Evolutionary conservation across 2,113 vertebrate species (phyloP).

Genomic region (Apteryx mantelli): DNA sequence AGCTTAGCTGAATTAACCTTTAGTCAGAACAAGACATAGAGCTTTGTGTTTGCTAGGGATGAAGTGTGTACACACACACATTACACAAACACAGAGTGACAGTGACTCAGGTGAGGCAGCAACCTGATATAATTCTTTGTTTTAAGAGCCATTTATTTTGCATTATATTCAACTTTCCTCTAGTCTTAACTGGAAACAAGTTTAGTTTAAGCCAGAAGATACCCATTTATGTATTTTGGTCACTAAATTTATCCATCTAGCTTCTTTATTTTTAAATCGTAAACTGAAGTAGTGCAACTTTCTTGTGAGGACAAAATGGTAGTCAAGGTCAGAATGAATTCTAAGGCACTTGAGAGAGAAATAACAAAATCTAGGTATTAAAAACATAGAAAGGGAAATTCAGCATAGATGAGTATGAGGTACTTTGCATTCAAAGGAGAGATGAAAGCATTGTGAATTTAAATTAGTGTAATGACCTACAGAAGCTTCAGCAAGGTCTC

Average conservation of each 20-base stretch:
- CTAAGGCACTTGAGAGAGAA: not conserved
- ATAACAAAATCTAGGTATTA: not conserved
- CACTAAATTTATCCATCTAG: not conserved
- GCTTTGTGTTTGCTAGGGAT: not conserved
- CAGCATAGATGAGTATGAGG: not conserved
- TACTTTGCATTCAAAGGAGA: slow-evolving; percentile 52
- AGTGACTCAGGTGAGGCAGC: not conserved
- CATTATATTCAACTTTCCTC: not conserved
- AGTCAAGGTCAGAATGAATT: slow-evolving; percentile 14
- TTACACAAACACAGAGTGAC: not conserved
- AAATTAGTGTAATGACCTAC: slow-evolving; percentile 66
- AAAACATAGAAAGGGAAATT: slow-evolving; percentile 15
- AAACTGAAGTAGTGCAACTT: not conserved
- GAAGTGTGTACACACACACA: not conserved
- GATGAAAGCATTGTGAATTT: slow-evolving; percentile 61
- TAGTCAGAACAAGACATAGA: not conserved
- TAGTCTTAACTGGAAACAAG: not conserved
- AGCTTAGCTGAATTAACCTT: not conserved
- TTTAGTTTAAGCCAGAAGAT: not conserved
- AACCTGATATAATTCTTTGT: not conserved
- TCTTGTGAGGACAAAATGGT: not conserved
- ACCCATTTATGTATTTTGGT: not conserved
- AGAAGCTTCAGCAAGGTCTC: slow-evolving; percentile 45
- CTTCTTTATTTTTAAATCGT: not conserved
- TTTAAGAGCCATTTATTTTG: not conserved